Base-by-base conservation (phyloP, 2,888 invertebrate genomes). In the Globia sparganii region DNA sequence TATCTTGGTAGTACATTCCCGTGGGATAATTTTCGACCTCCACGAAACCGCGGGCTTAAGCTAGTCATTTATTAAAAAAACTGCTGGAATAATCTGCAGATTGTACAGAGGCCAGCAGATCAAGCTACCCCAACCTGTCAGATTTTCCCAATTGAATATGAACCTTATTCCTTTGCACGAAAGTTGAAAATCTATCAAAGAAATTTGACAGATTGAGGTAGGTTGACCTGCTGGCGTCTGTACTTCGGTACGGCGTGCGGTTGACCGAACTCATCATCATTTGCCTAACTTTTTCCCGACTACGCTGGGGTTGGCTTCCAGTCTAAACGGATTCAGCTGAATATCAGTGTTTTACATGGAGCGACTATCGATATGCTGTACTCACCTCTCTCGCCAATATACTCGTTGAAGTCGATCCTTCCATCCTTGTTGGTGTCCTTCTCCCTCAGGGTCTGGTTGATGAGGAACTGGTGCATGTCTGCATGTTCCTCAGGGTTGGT, bases 401-500 rank as follows among this genome's bases (percentile, higher is more conserved):
- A 99, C 95, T 99, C 99, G 89, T 98, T 97, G 92, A 99, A 98
- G 95, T 98, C 98, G 74, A 99, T 97, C 80, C 96, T 96, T 0
- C 98, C 99, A 96, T 99, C 99, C 28, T 97, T 97, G 94, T 99
- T 98, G 53, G 89, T 94, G 95, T 99, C 99, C 94, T 98, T 99
- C 84, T 99, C 99, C 4, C 97, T 95, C 89, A 99, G 95, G 0
- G 99, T 98, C 95, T 99, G 99, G 89, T 98, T 97, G 83, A 99
- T 93, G 65, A 99, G 97, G 86, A 98, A 95, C 28, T 98, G 97
- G 85, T 98, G 97, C 99, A 99, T 99, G 91, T 97, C 97, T 49
- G 98, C 98, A 94, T 98, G 98, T 93, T 99, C 99, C 95, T 99
- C 99, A 0, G 99, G 99, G 93, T 99, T 99, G 66, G 98, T 98